A percentile compares a stretch with the other conserved stretches of the same genome.
Evolutionary conservation across 2,113 vertebrate genomes (phyloP).

Genomic region (Glareola pratincola): DNA sequence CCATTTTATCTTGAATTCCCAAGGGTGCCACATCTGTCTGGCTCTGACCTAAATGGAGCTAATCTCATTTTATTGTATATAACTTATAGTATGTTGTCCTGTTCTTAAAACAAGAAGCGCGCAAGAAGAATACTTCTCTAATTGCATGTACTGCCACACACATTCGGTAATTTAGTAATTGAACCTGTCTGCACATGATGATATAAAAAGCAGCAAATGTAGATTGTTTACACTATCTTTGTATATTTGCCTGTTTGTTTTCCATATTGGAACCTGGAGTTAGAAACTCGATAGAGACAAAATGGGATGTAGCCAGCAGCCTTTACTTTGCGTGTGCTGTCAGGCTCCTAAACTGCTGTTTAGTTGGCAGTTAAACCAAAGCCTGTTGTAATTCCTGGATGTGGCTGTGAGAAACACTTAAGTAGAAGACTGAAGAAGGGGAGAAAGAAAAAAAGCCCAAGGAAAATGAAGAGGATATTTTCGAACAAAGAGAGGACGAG

Average conservation of each 20-base stretch:
- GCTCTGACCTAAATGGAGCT: background rate
- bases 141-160: background rate
- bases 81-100: background rate
- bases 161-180: background rate
- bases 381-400: background rate
- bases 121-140: background rate
- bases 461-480: background rate
- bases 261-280: background rate
- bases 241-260: background rate
- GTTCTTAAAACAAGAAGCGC: background rate
- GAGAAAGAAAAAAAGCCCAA: background rate
- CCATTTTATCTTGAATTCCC: background rate
- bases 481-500: background rate
- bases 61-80: background rate
- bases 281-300: background rate
- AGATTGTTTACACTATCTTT: background rate
- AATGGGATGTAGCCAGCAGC: background rate
- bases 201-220: background rate
- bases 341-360: background rate
- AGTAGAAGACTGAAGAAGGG: background rate
- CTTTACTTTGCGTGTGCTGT: background rate
- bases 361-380: background rate
- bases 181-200: background rate
- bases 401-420: background rate
- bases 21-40: background rate